phyloP scores from a whole-genome alignment of 1,140 invertebrate species.

The Drosophila nikananu region DNA sequence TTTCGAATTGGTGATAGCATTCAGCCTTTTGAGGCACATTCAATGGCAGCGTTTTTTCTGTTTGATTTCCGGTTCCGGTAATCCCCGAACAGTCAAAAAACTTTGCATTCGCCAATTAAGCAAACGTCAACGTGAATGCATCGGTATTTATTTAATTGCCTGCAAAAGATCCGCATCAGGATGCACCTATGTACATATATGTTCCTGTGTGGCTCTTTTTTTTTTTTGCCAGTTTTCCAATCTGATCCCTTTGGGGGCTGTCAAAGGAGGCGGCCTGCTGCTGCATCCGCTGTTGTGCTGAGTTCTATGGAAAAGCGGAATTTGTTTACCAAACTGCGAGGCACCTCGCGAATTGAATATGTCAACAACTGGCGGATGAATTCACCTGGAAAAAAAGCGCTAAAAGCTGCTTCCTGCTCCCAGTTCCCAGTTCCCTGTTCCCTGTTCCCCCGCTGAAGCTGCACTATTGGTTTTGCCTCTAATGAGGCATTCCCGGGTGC shows the following conservation, averaged over 20 bases:
- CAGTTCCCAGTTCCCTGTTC: too few species aligned
- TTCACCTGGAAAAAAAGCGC: not conserved
- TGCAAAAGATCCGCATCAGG: conserved; percentile 8
- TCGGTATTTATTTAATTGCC: conserved; percentile 2
- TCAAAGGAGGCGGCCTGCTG: not conserved
- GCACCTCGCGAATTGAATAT: not conserved
- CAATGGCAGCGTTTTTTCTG: not conserved
- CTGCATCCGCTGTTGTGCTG: not conserved
- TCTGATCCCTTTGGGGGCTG: not conserved
- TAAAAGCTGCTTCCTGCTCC: not conserved
- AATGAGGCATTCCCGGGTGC: not conserved
- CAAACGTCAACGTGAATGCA: not conserved
- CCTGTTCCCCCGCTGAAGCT: not conserved
- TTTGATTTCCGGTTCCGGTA: not conserved
- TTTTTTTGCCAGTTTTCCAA: not conserved
- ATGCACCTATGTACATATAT: not conserved
- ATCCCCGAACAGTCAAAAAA: not conserved
- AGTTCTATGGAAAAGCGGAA: not conserved
- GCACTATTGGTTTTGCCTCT: not conserved
- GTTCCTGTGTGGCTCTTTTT: not conserved
- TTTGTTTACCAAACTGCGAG: not conserved
- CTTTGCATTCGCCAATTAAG: not conserved
- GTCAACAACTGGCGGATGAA: not conserved
- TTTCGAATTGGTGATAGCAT: not conserved
- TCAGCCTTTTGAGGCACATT: not conserved